Evolutionary conservation across 1,140 invertebrate species (phyloP).

Genomic region (Choristoneura fumiferana): DNA sequence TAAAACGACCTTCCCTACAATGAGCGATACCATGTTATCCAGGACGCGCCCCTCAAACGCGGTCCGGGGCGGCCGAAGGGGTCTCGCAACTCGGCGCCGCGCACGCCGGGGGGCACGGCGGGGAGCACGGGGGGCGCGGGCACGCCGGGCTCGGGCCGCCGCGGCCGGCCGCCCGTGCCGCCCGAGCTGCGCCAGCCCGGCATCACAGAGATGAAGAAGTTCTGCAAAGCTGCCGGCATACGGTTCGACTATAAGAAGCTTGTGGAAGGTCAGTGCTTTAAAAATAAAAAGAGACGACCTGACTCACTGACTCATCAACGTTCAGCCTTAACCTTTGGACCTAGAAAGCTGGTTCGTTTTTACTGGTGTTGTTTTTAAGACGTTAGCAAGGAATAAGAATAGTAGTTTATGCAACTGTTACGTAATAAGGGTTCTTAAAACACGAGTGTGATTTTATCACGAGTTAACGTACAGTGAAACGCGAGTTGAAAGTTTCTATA

Average conservation of each 20-base stretch:
- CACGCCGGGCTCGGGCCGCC: conserved; percentile 26
- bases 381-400: no score
- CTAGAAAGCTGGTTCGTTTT: no score
- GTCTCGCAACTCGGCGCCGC: conserved; percentile 50
- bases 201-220: conserved; percentile 75
- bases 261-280: conserved; percentile 59
- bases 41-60: conserved; percentile 61
- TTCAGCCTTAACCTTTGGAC: no score
- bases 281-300: no score
- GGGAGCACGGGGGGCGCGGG: conserved; percentile 3
- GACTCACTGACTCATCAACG: no score
- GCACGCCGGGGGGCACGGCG: conserved; percentile 24
- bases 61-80: conserved; percentile 71
- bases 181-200: conserved; percentile 65
- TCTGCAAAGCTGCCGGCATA: conserved; percentile 73
- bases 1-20: not conserved
- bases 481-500: no score
- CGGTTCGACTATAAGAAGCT: conserved; percentile 74
- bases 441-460: no score
- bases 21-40: not conserved
- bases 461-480: no score
- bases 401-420: no score
- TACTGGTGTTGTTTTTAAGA: no score
- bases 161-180: conserved; percentile 63
- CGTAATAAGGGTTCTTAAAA: no score